A percentile compares a stretch with the other conserved stretches of the same genome.
Conservation (phyloP, 1,140 invertebrate genomes). For the Gryon sp. region DNA sequence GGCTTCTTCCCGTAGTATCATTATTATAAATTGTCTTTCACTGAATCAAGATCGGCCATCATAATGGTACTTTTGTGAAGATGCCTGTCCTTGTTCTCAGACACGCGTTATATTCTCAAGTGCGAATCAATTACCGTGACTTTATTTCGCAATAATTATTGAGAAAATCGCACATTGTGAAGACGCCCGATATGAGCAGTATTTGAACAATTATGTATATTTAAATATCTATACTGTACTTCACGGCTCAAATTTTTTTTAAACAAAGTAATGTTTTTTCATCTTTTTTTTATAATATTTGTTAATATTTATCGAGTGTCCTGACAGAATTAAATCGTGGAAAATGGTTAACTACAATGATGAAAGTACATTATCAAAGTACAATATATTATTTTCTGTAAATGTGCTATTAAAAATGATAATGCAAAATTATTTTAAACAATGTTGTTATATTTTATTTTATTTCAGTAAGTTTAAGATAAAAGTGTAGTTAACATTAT, state of each 20-base stretch:
- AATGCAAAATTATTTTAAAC: no score
- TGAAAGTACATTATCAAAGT: conserved; percentile 35
- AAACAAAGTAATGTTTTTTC: not conserved
- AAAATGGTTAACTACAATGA: conserved; percentile 28
- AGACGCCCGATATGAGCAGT: not conserved
- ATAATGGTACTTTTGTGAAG: conserved; percentile 18
- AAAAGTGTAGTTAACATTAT: no score
- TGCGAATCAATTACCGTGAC: conserved; percentile 30
- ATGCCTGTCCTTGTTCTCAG: conserved; percentile 31
- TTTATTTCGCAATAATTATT: conserved; percentile 21
- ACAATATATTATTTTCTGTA: no score
- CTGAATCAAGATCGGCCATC: conserved; percentile 13
- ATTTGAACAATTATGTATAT: not conserved
- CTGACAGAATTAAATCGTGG: conserved; percentile 32
- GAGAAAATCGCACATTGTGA: not conserved
- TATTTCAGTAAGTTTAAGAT: no score
- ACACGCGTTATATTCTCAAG: conserved; percentile 16
- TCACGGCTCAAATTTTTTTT: conserved; percentile 8
- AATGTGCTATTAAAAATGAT: no score
- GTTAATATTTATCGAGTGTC: conserved; percentile 25
- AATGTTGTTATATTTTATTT: no score
- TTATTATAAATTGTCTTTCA: conserved; percentile 11
- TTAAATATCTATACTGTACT: not conserved
- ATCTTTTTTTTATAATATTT: conserved; percentile 1
- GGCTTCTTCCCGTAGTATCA: conserved; percentile 1